Base-by-base conservation (phyloP, 2,797 vertebrate genomes). In the Babyrousa celebensis region DNA sequence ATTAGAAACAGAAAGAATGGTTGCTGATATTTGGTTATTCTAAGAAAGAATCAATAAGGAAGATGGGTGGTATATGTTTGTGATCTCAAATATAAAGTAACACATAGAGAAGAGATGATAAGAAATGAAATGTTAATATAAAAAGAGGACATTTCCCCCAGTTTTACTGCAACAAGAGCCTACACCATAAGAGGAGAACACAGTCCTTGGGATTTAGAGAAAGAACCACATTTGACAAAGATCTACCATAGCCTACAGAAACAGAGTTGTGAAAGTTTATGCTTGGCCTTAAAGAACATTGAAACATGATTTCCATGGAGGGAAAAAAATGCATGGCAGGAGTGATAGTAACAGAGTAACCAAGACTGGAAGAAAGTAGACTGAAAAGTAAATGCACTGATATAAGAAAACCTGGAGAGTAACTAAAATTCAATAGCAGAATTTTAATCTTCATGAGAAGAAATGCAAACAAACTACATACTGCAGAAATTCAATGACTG, bases 401-500 rank as follows among this genome's bases (percentile, higher is more conserved):
- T 54, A 32, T 25, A 77, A 89, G 21, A 65, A 72, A 82, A 96
- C 62, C 0, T 48, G 36, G 11, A 79, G 20, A 89, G 36, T 62
- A 60, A 89, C 27, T 85, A 72, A 86, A 94, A 93, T 75, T 60
- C 75, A 86, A 20, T 18, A 78, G 70, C 15, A 36, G 70, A 48
- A 93, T 93, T 91, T 95, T 82, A 85, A 91, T 91, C 27, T 94
- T 74, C 63, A 85, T 48, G 63, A 70, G 77, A 94, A 89, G 40
- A 6, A 88, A 27, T 80, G 23, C 15, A 72, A 92, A 83, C 14
- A 90, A 6, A 68, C 79, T 72, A 40, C 29, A 48, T 32, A 27
- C 8, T 18, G 10, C 7, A 60, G 52, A 84, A 65, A 68, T 70
- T 89, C 27, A 79, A 18, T 36, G 40, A 86, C 12, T 62, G 36